Percentiles rank a stretch among this genome's conserved stretches.
Evolutionary conservation across 2,888 invertebrate genomes (phyloP).

Genomic region (Eledone cirrhosa): DNA sequence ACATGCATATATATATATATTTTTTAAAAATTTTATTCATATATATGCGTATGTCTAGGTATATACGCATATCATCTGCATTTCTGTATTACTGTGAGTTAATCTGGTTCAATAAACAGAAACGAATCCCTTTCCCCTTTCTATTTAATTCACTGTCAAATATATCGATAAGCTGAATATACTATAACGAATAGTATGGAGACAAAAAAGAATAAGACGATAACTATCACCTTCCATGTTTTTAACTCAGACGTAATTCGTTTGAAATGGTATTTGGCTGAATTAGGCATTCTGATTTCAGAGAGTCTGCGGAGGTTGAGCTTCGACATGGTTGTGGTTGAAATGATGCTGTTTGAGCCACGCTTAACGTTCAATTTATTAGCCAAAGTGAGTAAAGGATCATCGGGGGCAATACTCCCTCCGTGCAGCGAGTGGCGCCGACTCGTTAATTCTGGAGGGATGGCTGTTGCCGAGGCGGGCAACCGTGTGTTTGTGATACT

Average conservation of each 20-base stretch:
- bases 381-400: background rate
- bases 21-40: too few relatives aligned
- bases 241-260: background rate
- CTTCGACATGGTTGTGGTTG: background rate
- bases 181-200: background rate
- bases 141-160: background rate
- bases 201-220: background rate
- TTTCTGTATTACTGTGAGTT: too few relatives aligned
- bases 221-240: background rate
- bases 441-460: background rate
- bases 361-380: background rate
- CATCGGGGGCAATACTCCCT: background rate
- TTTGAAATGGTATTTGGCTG: conserved; percentile 1
- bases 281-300: background rate
- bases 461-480: background rate
- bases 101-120: too few relatives aligned
- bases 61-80: too few relatives aligned
- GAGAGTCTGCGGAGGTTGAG: conserved; percentile 1
- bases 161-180: conserved; percentile 9
- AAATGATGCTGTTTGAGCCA: background rate
- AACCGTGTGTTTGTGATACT: too few relatives aligned
- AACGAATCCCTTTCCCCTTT: too few relatives aligned
- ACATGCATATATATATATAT: too few relatives aligned
- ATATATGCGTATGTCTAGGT: too few relatives aligned
- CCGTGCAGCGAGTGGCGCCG: conserved; percentile 20